phyloP scores from a whole-genome alignment of 1,140 invertebrate genomes.

The Zaprionus ghesquierei region DNA sequence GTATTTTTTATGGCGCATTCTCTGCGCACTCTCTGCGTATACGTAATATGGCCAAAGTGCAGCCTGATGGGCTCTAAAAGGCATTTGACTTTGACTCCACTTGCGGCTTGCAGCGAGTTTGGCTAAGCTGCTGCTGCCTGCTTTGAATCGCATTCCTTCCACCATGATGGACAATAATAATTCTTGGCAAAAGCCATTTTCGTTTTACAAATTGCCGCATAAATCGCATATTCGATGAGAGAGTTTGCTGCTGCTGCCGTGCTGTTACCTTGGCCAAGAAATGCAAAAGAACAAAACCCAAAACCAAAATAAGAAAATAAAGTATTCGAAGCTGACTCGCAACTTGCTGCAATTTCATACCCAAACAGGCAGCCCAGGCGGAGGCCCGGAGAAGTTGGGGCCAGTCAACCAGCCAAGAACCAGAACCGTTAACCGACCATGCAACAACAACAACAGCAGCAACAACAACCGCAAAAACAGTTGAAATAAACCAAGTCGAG shows the following conservation, averaged over 20 bases:
- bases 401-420: conserved; percentile 42
- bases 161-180: conserved; percentile 80
- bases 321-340: conserved; percentile 9
- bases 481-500: conserved; percentile 79
- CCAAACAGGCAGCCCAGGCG: conserved; percentile 33
- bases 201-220: conserved; percentile 80
- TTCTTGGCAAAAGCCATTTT: conserved; percentile 81
- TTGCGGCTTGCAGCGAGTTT: background rate
- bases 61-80: conserved; percentile 58
- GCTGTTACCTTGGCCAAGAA: conserved; percentile 28
- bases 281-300: conserved; percentile 62
- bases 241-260: conserved; percentile 47
- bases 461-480: conserved; percentile 25
- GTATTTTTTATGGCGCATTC: conserved; percentile 57
- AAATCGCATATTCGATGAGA: conserved; percentile 81
- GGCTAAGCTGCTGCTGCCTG: conserved; percentile 25
- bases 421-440: conserved; percentile 72
- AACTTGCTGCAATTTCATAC: conserved; percentile 60
- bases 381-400: conserved; percentile 17
- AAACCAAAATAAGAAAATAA: conserved; percentile 30
- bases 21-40: conserved; percentile 21
- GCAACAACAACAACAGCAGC: conserved; percentile 10
- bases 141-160: conserved; percentile 29
- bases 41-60: conserved; percentile 74
- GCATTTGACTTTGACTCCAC: conserved; percentile 21